Evolutionary conservation across 2,797 vertebrate species (phyloP).

Genomic region (Gallirallus australis): DNA sequence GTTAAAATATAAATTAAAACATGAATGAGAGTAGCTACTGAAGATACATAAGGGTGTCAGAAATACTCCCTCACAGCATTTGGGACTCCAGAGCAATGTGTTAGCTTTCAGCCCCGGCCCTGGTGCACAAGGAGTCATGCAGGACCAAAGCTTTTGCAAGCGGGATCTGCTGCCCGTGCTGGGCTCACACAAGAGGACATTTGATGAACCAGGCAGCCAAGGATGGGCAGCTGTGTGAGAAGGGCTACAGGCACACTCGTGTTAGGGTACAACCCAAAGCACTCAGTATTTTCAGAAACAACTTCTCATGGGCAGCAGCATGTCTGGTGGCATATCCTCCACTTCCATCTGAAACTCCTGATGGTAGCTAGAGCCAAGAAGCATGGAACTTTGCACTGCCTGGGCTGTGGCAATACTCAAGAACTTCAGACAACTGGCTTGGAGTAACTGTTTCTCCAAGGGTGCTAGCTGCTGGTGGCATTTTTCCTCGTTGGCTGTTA

Average conservation of each 20-base stretch:
- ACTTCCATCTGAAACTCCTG: background rate
- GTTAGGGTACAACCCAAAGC: background rate
- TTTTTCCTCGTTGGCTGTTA: rapidly evolving
- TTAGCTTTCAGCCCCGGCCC: background rate
- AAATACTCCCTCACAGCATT: background rate
- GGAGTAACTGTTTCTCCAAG: background rate
- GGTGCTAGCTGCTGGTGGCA: rapidly evolving
- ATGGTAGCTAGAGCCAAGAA: background rate
- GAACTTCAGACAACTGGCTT: background rate
- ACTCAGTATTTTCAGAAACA: background rate
- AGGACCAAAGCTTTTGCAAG: background rate
- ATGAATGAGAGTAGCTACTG: background rate
- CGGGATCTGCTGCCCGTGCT: background rate
- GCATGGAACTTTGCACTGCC: background rate
- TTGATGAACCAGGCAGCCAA: background rate
- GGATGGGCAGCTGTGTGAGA: background rate
- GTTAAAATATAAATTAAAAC: background rate
- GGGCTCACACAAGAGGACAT: background rate
- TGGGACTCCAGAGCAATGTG: background rate
- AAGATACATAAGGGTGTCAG: background rate
- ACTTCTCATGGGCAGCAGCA: too few relatives aligned
- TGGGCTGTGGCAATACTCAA: background rate
- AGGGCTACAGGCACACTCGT: rapidly evolving
- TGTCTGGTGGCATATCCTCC: background rate
- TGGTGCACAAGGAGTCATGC: background rate